A percentile compares a stretch with the other conserved stretches of the same genome.
phyloP scores from a whole-genome alignment of 1,140 invertebrate genomes.

The Argopecten irradians region DNA sequence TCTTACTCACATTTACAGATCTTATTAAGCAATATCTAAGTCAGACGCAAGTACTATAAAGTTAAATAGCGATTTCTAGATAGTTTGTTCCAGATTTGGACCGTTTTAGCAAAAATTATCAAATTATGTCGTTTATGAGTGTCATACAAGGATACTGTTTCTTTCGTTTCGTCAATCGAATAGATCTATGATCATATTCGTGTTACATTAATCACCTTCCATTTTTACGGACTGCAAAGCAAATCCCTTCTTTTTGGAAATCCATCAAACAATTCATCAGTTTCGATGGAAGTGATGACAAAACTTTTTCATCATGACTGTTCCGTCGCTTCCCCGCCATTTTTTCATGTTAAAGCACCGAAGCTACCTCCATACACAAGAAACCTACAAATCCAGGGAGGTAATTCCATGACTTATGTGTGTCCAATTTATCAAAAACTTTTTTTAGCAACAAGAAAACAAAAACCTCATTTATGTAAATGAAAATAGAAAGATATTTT shows the following conservation, averaged over 20 bases:
- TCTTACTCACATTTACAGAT: too few relatives aligned
- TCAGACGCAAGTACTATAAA: neutral
- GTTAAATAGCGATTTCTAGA: neutral
- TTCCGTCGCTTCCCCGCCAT: conserved; percentile 15
- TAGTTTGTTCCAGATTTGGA: neutral
- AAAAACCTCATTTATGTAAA: too few relatives aligned
- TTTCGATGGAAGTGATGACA: conserved; percentile 60
- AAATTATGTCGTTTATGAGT: too few relatives aligned
- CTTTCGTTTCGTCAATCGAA: too few relatives aligned
- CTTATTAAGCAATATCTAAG: neutral
- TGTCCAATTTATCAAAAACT: too few relatives aligned
- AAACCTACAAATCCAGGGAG: neutral
- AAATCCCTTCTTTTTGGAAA: conserved; percentile 71
- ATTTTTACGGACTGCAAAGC: conserved; percentile 68
- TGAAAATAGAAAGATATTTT: too few relatives aligned
- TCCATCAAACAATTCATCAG: conserved; percentile 63
- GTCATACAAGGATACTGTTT: too few relatives aligned
- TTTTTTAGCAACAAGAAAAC: neutral
- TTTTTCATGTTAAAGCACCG: neutral
- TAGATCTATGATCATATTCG: neutral
- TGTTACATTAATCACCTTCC: conserved; percentile 61
- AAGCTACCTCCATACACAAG: neutral
- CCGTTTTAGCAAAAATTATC: neutral
- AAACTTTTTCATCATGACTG: conserved; percentile 28
- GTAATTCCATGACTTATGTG: too few relatives aligned